Evolutionary conservation across 2,888 invertebrate species (phyloP), one percentile per base, ranked within the genome.

Genomic region (Linnaemya vulpina): DNA sequence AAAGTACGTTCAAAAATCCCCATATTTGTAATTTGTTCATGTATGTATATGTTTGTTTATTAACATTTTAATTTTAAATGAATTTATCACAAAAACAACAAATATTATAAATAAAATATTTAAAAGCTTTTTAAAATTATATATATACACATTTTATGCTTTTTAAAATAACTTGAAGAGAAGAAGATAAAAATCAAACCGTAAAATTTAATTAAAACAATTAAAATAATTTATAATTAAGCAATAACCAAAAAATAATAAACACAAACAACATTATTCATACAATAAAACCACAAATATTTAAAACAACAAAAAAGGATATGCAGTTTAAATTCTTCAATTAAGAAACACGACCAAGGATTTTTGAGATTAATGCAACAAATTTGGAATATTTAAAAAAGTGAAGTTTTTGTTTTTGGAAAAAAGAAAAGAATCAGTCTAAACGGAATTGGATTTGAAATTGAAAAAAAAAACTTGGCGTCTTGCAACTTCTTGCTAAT

Each of bases 171-270:
- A 38, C 30, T 46, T 4, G 15, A n/a, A 58, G 5, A 49, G 40
- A 55, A 5, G 5, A 58, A 55, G 30, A 15, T 0, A 35, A 43
- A 38, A 65, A 67, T 46, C 30, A 49, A 60, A 51, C 17, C 17
- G n/a, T 65, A 75, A 62, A 74, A 70, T 58, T 58, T 63, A 55
- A 35, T 74, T 46, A 67, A 67, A 62, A 20, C 15, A 55, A 63
- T 55, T 30, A 20, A 74, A 75, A 62, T 55, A 82, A 71, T 58
- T 82, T 63, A 70, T 35, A 82, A 71, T 63, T 76, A 82, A 85
- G 85, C 85, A 85, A 82, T 85, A 82, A 85, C 85, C 85, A 85
- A 85, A 85, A 85, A 43, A 25, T n/a, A 71, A 67, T 13, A 73
- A 22, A 65, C 20, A 46, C 30, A 46, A 71, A 53, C 46, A 71